A percentile compares a stretch with the other conserved stretches of the same genome.
phyloP scores from a whole-genome alignment of 2,797 vertebrate species.

The Danio albolineatus region DNA sequence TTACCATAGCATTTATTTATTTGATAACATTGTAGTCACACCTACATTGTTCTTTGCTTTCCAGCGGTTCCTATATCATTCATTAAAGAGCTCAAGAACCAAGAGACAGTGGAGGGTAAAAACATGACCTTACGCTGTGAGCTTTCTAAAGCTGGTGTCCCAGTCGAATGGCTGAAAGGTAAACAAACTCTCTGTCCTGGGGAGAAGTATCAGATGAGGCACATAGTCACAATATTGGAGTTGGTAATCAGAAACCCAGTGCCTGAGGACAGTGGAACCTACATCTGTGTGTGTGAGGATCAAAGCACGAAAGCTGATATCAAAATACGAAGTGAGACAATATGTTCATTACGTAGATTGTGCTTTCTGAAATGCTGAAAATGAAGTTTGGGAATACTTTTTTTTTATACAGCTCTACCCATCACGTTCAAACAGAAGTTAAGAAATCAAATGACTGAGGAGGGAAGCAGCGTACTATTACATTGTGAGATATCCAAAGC shows the following conservation, averaged over 20 bases:
- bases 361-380: neutral
- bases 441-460: constrained; percentile 72
- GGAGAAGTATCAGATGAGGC: constrained; percentile 81
- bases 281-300: constrained; percentile 87
- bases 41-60: constrained; percentile 11
- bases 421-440: constrained; percentile 82
- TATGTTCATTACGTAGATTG: neutral
- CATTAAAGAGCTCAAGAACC: constrained; percentile 72
- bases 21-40: neutral
- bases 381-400: neutral
- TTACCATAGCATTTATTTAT: neutral
- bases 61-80: constrained; percentile 78
- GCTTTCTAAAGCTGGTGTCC: constrained; percentile 78
- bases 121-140: constrained; percentile 80
- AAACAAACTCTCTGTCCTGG: constrained; percentile 77
- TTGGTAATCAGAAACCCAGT: constrained; percentile 83
- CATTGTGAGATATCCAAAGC: constrained; percentile 81
- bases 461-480: constrained; percentile 73
- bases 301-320: constrained; percentile 85
- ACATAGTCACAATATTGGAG: constrained; percentile 79
- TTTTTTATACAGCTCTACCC: constrained; percentile 79
- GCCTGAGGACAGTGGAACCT: constrained; percentile 85
- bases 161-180: constrained; percentile 77
- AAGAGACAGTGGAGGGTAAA: constrained; percentile 76
- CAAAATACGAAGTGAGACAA: constrained; percentile 82